phyloP scores from a whole-genome alignment of 2,888 invertebrate genomes.

The Drosophila acutilabella region DNA sequence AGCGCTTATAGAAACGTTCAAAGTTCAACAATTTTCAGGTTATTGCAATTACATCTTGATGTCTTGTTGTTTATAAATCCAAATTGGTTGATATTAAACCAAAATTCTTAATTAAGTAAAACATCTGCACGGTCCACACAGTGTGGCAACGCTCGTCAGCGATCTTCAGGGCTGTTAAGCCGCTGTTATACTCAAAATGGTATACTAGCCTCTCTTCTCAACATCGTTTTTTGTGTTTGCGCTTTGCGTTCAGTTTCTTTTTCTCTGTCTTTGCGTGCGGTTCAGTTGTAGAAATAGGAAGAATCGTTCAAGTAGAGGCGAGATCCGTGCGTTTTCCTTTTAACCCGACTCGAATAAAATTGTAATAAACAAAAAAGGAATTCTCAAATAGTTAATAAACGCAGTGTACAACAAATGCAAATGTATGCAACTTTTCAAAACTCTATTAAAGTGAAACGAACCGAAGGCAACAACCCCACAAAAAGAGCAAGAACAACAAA shows the following conservation, averaged over 20 bases:
- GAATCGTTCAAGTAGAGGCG: conserved; percentile 70
- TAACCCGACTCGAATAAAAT: conserved; percentile 70
- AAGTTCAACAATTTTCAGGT: not conserved
- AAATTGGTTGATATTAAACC: conserved; percentile 11
- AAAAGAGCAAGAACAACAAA: conserved; percentile 49
- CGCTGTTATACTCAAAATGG: conserved; percentile 58
- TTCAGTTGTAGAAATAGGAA: conserved; percentile 71
- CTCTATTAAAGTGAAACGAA: conserved; percentile 39
- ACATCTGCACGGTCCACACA: conserved; percentile 52
- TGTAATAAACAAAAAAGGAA: conserved; percentile 61
- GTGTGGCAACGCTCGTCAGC: conserved; percentile 53
- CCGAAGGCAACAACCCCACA: conserved; percentile 41
- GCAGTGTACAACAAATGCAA: conserved; percentile 53
- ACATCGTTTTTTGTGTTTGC: conserved; percentile 46
- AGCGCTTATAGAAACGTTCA: not conserved
- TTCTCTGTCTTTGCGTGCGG: conserved; percentile 80
- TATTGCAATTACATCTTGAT: conserved; percentile 28
- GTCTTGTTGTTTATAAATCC: conserved; percentile 6
- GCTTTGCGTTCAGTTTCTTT: conserved; percentile 81
- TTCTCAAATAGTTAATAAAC: conserved; percentile 47
- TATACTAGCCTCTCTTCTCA: conserved; percentile 36
- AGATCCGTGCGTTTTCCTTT: conserved; percentile 69
- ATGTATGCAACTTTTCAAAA: conserved; percentile 48
- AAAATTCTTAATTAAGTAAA: conserved; percentile 41
- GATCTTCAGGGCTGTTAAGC: conserved; percentile 53